A percentile compares a stretch with the other conserved stretches of the same genome.
Conservation (phyloP, 2,113 vertebrate species). For the Grammomys dolichurus region DNA sequence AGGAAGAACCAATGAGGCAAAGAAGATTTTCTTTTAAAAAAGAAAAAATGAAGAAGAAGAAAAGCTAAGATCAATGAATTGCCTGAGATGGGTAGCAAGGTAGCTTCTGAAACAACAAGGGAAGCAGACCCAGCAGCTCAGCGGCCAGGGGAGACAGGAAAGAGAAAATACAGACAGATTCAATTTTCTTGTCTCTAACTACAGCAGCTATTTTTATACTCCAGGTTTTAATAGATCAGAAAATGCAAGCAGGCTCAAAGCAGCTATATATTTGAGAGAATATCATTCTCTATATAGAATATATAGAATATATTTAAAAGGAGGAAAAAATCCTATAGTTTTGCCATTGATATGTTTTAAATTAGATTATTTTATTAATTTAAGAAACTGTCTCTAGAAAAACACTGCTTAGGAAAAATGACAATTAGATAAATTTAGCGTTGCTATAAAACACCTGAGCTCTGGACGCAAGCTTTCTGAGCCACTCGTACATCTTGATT, state of each 20-base stretch:
- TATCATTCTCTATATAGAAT: too few relatives aligned
- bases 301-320: not conserved
- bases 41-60: not conserved
- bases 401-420: not conserved
- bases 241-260: not conserved
- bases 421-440: not conserved
- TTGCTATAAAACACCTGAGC: not conserved
- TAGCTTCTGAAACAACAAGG: slow-evolving; percentile 5
- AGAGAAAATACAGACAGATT: not conserved
- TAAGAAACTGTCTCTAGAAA: slow-evolving; percentile 38
- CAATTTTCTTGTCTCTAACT: slow-evolving; percentile 54
- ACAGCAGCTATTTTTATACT: slow-evolving; percentile 52
- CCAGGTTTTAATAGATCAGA: slow-evolving; percentile 46
- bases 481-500: not conserved
- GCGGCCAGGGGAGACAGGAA: not conserved
- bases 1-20: not conserved
- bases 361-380: slow-evolving; percentile 37
- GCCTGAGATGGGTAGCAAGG: not conserved
- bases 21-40: not conserved
- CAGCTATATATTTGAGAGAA: slow-evolving; percentile 7
- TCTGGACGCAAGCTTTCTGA: not conserved
- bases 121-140: not conserved
- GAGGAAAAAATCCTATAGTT: not conserved
- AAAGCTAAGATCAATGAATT: not conserved
- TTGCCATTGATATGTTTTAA: slow-evolving; percentile 30